These are phyloP conservation scores for Sebastes taczanowskii DNA, from an alignment of 2,797 vertebrate species.

Conservation along the genomic window DNA sequence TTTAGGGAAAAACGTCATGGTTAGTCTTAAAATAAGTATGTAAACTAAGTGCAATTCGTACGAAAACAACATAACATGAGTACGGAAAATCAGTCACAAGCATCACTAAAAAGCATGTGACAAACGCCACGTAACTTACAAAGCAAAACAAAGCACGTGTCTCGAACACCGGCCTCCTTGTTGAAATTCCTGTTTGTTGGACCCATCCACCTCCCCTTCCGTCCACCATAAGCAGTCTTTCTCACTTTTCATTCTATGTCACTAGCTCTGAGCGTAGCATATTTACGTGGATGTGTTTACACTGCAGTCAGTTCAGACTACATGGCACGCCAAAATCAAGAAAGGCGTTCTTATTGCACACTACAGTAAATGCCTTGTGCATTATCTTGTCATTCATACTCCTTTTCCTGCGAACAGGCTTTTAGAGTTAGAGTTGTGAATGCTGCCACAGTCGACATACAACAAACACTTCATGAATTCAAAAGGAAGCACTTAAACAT, in stretches of 20 bases:
- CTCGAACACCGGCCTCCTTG: too few species aligned
- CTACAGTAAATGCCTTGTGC: background rate
- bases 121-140: too few species aligned
- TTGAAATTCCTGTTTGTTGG: background rate
- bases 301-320: background rate
- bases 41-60: background rate
- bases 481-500: constrained; percentile 51
- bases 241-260: background rate
- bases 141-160: too few species aligned
- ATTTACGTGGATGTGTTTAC: background rate
- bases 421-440: background rate
- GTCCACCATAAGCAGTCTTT: background rate
- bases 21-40: background rate
- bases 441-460: background rate
- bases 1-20: background rate
- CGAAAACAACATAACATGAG: too few species aligned
- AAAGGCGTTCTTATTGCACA: too few species aligned
- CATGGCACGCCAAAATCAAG: too few species aligned
- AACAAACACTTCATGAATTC: constrained; percentile 34
- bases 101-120: too few species aligned
- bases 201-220: background rate
- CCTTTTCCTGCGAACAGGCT: too few species aligned
- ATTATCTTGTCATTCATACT: too few species aligned
- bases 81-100: too few species aligned
- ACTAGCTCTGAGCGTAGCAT: background rate